These are phyloP conservation scores for Tortricodes alternella DNA, from an alignment of 2,888 invertebrate genomes.

Conservation along the genomic window DNA sequence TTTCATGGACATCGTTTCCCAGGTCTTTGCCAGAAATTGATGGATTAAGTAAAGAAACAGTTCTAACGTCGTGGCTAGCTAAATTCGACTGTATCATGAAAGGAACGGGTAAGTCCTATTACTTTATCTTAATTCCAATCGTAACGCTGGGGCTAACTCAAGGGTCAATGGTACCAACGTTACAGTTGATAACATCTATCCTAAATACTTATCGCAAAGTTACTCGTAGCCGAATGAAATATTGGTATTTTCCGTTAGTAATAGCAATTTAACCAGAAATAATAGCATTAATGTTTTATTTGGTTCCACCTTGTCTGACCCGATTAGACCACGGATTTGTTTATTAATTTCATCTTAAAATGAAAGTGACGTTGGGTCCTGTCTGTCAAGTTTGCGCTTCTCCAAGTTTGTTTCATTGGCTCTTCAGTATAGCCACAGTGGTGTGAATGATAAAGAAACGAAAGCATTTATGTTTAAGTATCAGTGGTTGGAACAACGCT, in stretches of 20 bases:
- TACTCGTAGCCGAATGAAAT: background rate
- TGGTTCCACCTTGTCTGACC: background rate
- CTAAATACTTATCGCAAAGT: conserved; percentile 7
- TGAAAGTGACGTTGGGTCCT: background rate
- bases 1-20: conserved; percentile 39
- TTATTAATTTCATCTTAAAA: background rate
- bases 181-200: conserved; percentile 26
- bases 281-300: background rate
- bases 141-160: conserved; percentile 18
- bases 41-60: conserved; percentile 99
- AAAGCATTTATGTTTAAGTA: conserved; percentile 49
- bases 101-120: conserved; percentile 83
- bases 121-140: conserved; percentile 15
- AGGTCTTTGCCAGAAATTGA: conserved; percentile 99
- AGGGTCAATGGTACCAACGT: conserved; percentile 27
- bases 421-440: conserved; percentile 19
- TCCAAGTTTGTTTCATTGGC: conserved; percentile 5
- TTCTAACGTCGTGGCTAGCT: conserved; percentile 99
- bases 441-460: conserved; percentile 30
- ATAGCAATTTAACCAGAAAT: background rate
- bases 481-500: conserved; percentile 28
- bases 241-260: conserved; percentile 6
- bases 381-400: background rate
- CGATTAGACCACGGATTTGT: background rate
- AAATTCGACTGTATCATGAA: conserved; percentile 99